Evolutionary conservation across 2,113 vertebrate species (phyloP).

Genomic region (Toxotes jaculatrix): DNA sequence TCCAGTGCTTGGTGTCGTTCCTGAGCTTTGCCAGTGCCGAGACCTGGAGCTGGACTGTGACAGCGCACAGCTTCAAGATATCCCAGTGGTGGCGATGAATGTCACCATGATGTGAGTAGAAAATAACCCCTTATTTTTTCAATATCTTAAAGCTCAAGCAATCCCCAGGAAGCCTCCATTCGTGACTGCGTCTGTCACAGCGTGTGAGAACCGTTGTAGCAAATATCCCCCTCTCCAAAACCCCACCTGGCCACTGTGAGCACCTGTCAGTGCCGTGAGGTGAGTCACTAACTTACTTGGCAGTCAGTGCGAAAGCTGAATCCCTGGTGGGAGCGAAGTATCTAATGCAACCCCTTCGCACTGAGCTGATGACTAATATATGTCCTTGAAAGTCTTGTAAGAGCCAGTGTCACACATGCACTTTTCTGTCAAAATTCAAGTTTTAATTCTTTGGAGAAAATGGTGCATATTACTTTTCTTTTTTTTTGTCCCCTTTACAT

Average conservation of each 20-base stretch:
- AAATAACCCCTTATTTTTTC: constrained; percentile 2
- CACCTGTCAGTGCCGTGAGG: background rate
- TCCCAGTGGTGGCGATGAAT: constrained; percentile 90
- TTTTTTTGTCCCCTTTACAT: background rate
- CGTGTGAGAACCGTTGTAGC: constrained; percentile 4
- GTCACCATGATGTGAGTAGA: constrained; percentile 94
- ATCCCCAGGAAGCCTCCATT: background rate
- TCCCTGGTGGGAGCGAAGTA: background rate
- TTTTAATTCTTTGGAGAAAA: background rate
- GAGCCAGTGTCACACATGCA: background rate
- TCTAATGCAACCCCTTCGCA: background rate
- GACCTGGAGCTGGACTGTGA: constrained; percentile 91
- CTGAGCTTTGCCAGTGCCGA: constrained; percentile 87
- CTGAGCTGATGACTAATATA: background rate
- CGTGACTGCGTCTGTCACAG: constrained; percentile 1
- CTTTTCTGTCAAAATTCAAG: background rate
- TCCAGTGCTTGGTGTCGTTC: constrained; percentile 88
- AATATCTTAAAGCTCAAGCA: background rate
- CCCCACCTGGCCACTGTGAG: background rate
- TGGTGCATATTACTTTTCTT: background rate
- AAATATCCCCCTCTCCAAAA: background rate
- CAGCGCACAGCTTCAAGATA: constrained; percentile 82
- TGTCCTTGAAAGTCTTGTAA: background rate
- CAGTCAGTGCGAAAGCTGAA: background rate
- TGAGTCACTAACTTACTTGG: background rate